phyloP scores from a whole-genome alignment of 2,797 vertebrate species.

The Australoheros facetus region DNA sequence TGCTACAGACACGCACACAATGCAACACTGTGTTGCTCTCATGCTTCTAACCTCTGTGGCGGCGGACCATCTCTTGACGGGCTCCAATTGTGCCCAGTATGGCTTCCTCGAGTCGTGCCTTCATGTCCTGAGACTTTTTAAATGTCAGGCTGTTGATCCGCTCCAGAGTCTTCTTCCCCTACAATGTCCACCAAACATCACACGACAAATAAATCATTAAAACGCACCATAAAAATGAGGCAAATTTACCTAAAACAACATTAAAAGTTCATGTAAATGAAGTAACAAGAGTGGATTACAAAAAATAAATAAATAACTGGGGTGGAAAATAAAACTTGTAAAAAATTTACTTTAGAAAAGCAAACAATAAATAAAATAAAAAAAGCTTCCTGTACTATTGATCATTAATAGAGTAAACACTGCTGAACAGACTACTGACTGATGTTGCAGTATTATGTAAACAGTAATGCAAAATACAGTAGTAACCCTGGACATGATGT shows the following conservation, averaged over 20 bases:
- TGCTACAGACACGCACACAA: neutral
- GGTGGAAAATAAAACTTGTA: neutral
- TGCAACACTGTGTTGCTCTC: neutral
- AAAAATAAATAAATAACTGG: neutral
- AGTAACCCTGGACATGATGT: neutral
- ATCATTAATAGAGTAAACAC: neutral
- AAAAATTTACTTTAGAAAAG: neutral
- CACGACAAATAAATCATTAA: neutral
- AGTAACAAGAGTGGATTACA: neutral
- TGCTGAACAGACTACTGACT: neutral
- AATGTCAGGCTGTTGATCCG: slow-evolving; percentile 93
- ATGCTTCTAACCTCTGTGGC: slow-evolving; percentile 83
- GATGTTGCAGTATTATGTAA: neutral
- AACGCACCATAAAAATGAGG: neutral
- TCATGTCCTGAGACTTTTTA: slow-evolving; percentile 96
- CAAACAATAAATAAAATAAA: neutral
- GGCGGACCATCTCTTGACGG: slow-evolving; percentile 93
- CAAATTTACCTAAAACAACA: neutral
- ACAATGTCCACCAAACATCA: neutral
- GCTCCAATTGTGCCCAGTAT: slow-evolving; percentile 91
- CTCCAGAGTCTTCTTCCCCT: slow-evolving; percentile 90
- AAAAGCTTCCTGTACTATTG: neutral
- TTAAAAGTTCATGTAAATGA: neutral
- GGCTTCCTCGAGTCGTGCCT: slow-evolving; percentile 91
- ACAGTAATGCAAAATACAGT: neutral